Evolutionary conservation across 2,888 invertebrate species (phyloP), one percentile per base, ranked within the genome.

Genomic region (Stictocephala bisonia): DNA sequence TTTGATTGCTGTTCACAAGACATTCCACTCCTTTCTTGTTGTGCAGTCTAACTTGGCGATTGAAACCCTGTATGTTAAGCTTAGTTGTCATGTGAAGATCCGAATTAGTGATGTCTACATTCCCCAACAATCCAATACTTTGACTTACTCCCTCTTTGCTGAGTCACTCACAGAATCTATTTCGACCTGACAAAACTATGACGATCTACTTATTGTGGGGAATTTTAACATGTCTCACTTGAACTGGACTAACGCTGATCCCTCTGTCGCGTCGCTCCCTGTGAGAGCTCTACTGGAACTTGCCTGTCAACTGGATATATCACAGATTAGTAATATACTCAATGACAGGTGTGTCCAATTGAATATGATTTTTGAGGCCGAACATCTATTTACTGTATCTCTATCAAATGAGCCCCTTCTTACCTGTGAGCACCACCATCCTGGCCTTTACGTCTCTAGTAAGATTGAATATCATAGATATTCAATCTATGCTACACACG

Each of bases 301-400:
- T n/a, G 51, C 51, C 6, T 51, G 26, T 7, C 53, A 53, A 53
- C 53, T 53, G n/a, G n/a, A n/a, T n/a, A n/a, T n/a, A n/a, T n/a
- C n/a, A n/a, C n/a, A n/a, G n/a, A n/a, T n/a, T n/a, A 22, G 53
- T 31, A 31, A 26, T 26, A 27, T 53, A 6, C 26, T 53, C 3
- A 53, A 53, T 2, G 26, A 53, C 13, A 22, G 53, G 11, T 24
- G 24, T 13, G 53, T 53, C n/a, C n/a, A 53, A n/a, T 24, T 53
- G 24, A 27, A 53, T 27, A 26, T 53, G 24, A 53, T 53, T 9
- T 53, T 53, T n/a, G 53, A n/a, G 2, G 2, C 22, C n/a, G 26
- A 15, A 15, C 26, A 53, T 24, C 18, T 20, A n/a, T 50, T 20
- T 18, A 4, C 6, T n/a, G n/a, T 50, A 11, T 3, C 11, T 20